Conservation (phyloP, 2,113 vertebrate species). For the Lophura nycthemera region DNA sequence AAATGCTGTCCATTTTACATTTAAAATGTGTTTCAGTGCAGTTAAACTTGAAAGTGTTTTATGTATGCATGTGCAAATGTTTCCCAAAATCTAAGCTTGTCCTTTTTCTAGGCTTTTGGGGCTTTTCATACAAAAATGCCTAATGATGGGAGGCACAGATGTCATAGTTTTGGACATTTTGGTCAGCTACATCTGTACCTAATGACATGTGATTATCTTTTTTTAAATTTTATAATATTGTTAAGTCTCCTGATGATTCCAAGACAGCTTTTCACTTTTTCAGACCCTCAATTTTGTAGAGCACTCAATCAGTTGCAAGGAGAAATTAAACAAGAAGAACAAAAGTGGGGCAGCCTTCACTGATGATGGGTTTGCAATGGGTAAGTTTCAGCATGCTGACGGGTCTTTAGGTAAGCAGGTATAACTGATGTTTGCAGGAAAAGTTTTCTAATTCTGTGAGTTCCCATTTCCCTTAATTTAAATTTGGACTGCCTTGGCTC, state of each 20-base stretch:
- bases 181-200: not conserved
- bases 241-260: not conserved
- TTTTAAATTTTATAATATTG: not conserved
- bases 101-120: not conserved
- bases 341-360: conserved; percentile 97
- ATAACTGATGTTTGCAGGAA: not conserved
- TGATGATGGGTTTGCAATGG: conserved; percentile 99
- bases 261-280: not conserved
- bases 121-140: not conserved
- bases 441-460: not conserved
- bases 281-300: conserved; percentile 98
- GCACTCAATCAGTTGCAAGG: conserved; percentile 97
- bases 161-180: not conserved
- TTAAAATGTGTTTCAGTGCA: not conserved
- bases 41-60: not conserved
- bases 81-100: not conserved
- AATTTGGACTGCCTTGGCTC: not conserved
- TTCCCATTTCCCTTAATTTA: not conserved
- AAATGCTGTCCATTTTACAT: not conserved
- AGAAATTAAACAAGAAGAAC: conserved; percentile 99
- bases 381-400: conserved; percentile 75
- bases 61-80: not conserved
- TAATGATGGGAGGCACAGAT: not conserved
- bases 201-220: too few relatives aligned
- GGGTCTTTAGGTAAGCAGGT: not conserved